Evolutionary conservation across 2,888 invertebrate species (phyloP), one percentile per base, ranked within the genome.

Genomic region (Melinaea menophilus): DNA sequence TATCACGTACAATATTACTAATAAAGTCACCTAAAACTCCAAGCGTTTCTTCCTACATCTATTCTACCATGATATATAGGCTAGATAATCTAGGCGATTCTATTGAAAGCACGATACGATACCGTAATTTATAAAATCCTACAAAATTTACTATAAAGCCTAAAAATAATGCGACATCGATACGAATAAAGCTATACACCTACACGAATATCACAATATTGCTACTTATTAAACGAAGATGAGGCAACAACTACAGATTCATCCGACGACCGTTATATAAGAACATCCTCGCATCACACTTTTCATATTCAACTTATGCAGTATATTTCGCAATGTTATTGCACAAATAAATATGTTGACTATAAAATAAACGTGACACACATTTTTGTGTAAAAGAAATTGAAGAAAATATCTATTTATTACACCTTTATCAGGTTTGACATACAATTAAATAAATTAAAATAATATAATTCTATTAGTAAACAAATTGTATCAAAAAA

Each of bases 181-280:
- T 76, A 70, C 73, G 77, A 78, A 69, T 73, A 73, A 72, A 71
- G 68, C 77, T 80, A 79, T 61, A 69, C 72, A 75, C 79, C 82
- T 85, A 79, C 79, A 82, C 82, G 79, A 84, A 84, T 88, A 88
- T 87, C 86, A 87, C 88, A 88, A 84, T 85, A 83, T 83, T 79
- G 78, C 83, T 84, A 87, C 81, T 76, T 79, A 79, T 78, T 75
- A 77, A 79, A 73, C 79, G 74, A 82, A 78, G 76, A 80, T 84
- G 82, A 80, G 75, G 79, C 77, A 83, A 82, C 77, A 74, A 77
- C 74, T 74, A 73, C 71, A 74, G 72, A 79, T 74, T 73, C 76
- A 78, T 75, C 71, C 71, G 72, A 71, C 70, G 67, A 66, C 66
- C 62, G 68, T 76, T 75, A 74, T 71, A 66, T 72, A 76, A 75